Percentiles rank a stretch among this genome's conserved stretches.
These are phyloP conservation scores for Venturia canescens DNA, from an alignment of 1,140 invertebrate genomes.

Conservation along the genomic window DNA sequence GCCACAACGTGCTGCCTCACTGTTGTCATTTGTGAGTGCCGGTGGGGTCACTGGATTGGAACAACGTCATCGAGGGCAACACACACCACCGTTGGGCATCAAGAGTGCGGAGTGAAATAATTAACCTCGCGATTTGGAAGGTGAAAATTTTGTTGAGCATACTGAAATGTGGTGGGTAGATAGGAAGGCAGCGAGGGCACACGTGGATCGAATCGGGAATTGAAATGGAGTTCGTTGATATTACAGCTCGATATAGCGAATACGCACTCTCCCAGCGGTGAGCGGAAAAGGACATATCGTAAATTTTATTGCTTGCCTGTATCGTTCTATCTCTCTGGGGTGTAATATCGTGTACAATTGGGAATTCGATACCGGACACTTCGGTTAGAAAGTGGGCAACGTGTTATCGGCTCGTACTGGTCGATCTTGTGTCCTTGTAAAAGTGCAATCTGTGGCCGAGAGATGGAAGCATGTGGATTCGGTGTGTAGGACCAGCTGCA, in stretches of 20 bases:
- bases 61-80: constrained; percentile 52
- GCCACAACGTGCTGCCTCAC: constrained; percentile 36
- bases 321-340: constrained; percentile 28
- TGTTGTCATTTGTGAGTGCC: constrained; percentile 18
- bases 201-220: constrained; percentile 30
- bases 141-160: background rate
- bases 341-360: constrained; percentile 2
- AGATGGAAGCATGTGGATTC: constrained; percentile 6
- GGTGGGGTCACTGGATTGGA: constrained; percentile 47
- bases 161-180: background rate
- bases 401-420: constrained; percentile 33
- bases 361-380: constrained; percentile 40
- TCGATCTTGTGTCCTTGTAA: constrained; percentile 40
- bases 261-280: constrained; percentile 18
- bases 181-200: background rate
- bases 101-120: constrained; percentile 47
- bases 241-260: constrained; percentile 5
- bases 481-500: background rate
- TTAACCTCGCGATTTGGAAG: background rate
- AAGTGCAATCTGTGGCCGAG: constrained; percentile 29
- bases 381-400: constrained; percentile 8
- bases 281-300: constrained; percentile 25
- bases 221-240: constrained; percentile 41
- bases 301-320: constrained; percentile 38
- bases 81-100: constrained; percentile 4